Evolutionary conservation across 2,888 invertebrate species (phyloP).

Genomic region (Tridacna crocea): DNA sequence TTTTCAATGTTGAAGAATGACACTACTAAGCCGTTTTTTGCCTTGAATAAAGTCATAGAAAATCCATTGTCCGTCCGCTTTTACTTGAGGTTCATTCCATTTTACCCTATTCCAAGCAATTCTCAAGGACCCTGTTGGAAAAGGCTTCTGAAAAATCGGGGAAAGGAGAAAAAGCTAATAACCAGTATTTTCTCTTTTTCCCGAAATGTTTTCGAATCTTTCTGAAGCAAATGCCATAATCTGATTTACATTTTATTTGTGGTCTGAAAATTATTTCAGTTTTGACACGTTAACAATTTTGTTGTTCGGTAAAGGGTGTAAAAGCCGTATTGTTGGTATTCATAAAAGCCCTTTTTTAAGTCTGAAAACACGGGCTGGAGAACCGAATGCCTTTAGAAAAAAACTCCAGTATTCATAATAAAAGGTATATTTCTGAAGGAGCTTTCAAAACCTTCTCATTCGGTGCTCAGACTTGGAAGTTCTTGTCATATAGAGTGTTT

Average conservation of each 20-base stretch:
- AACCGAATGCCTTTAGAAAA: slow-evolving; percentile 20
- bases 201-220: too few relatives aligned
- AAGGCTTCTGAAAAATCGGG: too few relatives aligned
- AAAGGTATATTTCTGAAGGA: slow-evolving; percentile 19
- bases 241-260: too few relatives aligned
- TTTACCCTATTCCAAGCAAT: background rate
- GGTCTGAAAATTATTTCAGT: too few relatives aligned
- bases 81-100: slow-evolving; percentile 17
- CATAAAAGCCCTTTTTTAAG: slow-evolving; percentile 13
- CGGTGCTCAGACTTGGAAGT: background rate
- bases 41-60: slow-evolving; percentile 22
- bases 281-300: too few relatives aligned
- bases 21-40: slow-evolving; percentile 17
- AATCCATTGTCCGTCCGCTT: slow-evolving; percentile 14
- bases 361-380: slow-evolving; percentile 4
- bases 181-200: too few relatives aligned
- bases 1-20: slow-evolving; percentile 12
- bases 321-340: slow-evolving; percentile 24
- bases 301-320: background rate
- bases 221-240: too few relatives aligned
- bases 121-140: too few relatives aligned
- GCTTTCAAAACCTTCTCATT: background rate
- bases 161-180: too few relatives aligned
- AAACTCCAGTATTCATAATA: slow-evolving; percentile 17
- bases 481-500: background rate